A percentile compares a stretch with the other conserved stretches of the same genome.
These are phyloP conservation scores for Entelurus aequoreus DNA, from an alignment of 2,113 vertebrate species.

Conservation along the genomic window DNA sequence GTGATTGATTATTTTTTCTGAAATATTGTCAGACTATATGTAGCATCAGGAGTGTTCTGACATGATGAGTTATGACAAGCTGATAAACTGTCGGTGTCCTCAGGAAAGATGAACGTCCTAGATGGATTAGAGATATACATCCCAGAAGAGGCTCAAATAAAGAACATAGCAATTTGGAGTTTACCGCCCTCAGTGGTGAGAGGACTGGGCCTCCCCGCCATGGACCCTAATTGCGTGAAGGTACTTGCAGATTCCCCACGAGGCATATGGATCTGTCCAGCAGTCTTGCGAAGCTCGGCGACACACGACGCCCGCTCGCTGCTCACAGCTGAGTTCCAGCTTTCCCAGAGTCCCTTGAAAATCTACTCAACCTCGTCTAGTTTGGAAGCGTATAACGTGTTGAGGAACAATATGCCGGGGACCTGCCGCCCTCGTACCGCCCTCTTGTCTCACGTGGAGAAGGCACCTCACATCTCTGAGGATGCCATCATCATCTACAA, in stretches of 20 bases:
- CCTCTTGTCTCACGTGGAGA: background rate
- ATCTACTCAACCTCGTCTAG: constrained; percentile 39
- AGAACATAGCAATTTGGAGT: constrained; percentile 25
- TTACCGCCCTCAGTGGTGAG: constrained; percentile 26
- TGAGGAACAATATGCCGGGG: constrained; percentile 16
- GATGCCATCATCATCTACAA: constrained; percentile 33
- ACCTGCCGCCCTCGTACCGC: too few species aligned
- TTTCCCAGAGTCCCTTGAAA: background rate
- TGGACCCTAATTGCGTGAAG: background rate
- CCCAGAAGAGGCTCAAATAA: constrained; percentile 47
- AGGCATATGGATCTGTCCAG: constrained; percentile 48
- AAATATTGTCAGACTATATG: too few species aligned
- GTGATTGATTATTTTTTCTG: too few species aligned
- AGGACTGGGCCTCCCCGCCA: constrained; percentile 18
- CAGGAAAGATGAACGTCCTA: constrained; percentile 26
- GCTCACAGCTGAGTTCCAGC: background rate
- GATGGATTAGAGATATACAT: constrained; percentile 43
- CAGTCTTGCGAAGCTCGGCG: background rate
- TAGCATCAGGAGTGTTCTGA: too few species aligned
- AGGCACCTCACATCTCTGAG: rapidly evolving
- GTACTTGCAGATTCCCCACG: constrained; percentile 2
- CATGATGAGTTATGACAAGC: background rate
- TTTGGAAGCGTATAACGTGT: constrained; percentile 15
- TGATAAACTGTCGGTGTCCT: constrained; percentile 1
- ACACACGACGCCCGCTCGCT: background rate